Base-by-base conservation (phyloP, 2,888 invertebrate species). In the Bombylius discolor region DNA sequence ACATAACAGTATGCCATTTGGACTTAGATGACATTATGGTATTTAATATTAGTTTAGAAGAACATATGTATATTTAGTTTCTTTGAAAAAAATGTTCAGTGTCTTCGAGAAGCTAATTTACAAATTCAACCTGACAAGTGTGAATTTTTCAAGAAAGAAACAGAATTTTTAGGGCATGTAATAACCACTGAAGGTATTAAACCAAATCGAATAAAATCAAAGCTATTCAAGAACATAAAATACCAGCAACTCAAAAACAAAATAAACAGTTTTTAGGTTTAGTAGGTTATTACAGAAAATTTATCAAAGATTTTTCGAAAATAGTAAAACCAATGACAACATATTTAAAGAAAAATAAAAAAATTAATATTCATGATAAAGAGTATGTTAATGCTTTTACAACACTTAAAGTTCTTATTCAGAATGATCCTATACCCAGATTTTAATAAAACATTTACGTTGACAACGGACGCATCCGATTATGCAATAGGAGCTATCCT, bases 11-110 rank as follows among this genome's bases (percentile, higher is more conserved):
- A 56, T 56, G 59, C 59, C 58, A n/a, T 57, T 59, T 12, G 58
- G 56, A 4, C 11, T 59, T 1, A 34, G 69, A 69, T 44, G 68
- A 69, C 54, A 64, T 66, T 5, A 61, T 71, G 7, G 58, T 68
- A 11, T 67, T 62, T 14, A 47, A 46, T n/a, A 46, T 46, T 8
- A 52, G 52, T 14, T 32, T 31, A 8, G 47, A 52, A 49, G 65
- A 67, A 58, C 67, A 66, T 52, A 58, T 61, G n/a, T n/a, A n/a
- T n/a, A n/a, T n/a, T n/a, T n/a, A 5, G 45, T 52, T 51, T 59
- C 55, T 14, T 53, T 65, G 39, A 53, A 58, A 53, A 45, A 47
- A 49, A 34, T 14, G 11, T 52, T 5, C 46, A 47, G 33, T 36
- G 14, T 23, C 47, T 54, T 12, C 45, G 45, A 49, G 49, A 53